Conservation (phyloP, 1,140 invertebrate species). For the Dreissena rostriformis region DNA sequence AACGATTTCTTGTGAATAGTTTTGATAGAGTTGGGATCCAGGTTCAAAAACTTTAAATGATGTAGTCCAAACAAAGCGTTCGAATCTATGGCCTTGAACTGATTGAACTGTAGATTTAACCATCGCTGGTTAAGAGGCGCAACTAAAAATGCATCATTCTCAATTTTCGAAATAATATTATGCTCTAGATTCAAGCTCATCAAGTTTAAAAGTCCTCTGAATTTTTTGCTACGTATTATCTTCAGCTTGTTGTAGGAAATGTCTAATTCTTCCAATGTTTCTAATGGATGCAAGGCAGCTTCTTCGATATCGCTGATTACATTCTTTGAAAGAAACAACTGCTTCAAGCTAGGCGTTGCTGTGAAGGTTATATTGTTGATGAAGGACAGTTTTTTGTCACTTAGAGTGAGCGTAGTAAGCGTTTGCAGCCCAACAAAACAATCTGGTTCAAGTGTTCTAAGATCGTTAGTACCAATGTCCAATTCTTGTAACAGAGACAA, state of each 20-base stretch:
- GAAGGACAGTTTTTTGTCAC: constrained; percentile 46
- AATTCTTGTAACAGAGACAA: constrained; percentile 42
- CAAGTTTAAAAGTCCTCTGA: constrained; percentile 57
- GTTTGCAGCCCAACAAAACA: constrained; percentile 49
- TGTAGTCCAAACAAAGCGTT: constrained; percentile 58
- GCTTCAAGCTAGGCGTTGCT: constrained; percentile 15
- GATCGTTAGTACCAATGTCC: constrained; percentile 55
- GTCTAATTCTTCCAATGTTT: constrained; percentile 49
- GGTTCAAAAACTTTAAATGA: constrained; percentile 63
- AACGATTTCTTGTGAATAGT: constrained; percentile 53
- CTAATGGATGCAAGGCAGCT: constrained; percentile 31
- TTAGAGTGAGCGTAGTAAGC: constrained; percentile 46
- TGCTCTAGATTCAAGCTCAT: constrained; percentile 56
- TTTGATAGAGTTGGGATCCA: constrained; percentile 57
- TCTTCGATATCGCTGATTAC: constrained; percentile 53
- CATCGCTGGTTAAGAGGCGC: constrained; percentile 56
- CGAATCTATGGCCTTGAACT: constrained; percentile 32
- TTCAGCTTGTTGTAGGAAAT: constrained; percentile 60
- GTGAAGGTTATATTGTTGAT: constrained; percentile 52
- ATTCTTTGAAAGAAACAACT: constrained; percentile 58
- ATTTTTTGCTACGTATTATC: constrained; percentile 52
- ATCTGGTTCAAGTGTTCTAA: constrained; percentile 38
- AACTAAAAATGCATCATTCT: constrained; percentile 63
- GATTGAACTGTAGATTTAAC: constrained; percentile 61
- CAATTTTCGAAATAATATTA: constrained; percentile 57